Conservation (phyloP, 2,888 invertebrate species). For the Epirrhoe alternata region DNA sequence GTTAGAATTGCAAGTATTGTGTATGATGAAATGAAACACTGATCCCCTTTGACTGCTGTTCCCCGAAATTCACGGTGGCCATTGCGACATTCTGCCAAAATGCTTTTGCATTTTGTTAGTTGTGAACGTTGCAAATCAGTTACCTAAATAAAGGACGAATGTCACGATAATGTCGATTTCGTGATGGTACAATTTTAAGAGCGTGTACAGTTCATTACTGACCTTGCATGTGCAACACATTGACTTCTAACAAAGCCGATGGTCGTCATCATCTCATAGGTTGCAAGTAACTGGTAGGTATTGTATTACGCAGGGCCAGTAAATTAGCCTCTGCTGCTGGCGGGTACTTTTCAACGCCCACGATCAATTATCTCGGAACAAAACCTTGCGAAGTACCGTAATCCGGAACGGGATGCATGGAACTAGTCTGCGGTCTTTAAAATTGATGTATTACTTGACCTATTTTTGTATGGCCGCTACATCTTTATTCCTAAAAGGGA, state of each 20-base stretch:
- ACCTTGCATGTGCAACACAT: slow-evolving; percentile 63
- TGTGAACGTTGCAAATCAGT: slow-evolving; percentile 46
- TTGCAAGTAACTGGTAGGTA: slow-evolving; percentile 5
- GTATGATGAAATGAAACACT: slow-evolving; percentile 16
- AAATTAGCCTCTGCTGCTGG: slow-evolving; percentile 53
- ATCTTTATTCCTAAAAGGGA: not conserved
- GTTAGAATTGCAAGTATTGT: slow-evolving; percentile 16
- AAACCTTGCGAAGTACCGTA: slow-evolving; percentile 40
- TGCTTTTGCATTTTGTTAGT: slow-evolving; percentile 30
- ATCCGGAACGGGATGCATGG: slow-evolving; percentile 39
- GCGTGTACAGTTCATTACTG: slow-evolving; percentile 52
- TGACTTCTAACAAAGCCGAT: slow-evolving; percentile 55
- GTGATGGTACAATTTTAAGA: slow-evolving; percentile 55
- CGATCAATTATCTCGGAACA: slow-evolving; percentile 56
- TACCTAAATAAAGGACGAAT: slow-evolving; percentile 33
- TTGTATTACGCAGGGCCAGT: slow-evolving; percentile 53
- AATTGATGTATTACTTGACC: slow-evolving; percentile 39
- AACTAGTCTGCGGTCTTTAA: slow-evolving; percentile 36
- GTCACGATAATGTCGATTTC: slow-evolving; percentile 56
- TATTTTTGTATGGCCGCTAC: slow-evolving; percentile 13
- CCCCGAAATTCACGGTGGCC: slow-evolving; percentile 32
- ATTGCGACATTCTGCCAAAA: slow-evolving; percentile 28
- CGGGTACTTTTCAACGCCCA: slow-evolving; percentile 63
- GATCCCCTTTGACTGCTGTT: slow-evolving; percentile 16
- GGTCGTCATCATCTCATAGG: slow-evolving; percentile 49